These are phyloP conservation scores for Phataginus tricuspis DNA, from an alignment of 2,797 vertebrate genomes.

Conservation along the genomic window DNA sequence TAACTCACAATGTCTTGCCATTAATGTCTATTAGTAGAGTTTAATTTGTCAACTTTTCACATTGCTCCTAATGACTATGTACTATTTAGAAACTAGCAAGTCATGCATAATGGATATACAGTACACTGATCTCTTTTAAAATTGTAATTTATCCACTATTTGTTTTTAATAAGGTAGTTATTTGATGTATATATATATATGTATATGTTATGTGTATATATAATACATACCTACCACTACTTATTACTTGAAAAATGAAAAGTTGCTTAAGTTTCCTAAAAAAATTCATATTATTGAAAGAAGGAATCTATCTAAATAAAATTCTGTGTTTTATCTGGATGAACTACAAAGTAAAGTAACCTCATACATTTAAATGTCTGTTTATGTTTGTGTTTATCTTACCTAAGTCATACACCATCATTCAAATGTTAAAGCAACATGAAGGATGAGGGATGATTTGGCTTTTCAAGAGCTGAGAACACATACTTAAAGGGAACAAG, in stretches of 20 bases:
- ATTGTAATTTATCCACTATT: constrained; percentile 64
- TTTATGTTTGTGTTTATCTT: background rate
- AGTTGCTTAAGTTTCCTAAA: constrained; percentile 45
- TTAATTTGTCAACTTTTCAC: constrained; percentile 77
- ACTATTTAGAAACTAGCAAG: constrained; percentile 75
- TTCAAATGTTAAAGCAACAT: background rate
- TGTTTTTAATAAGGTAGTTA: constrained; percentile 74
- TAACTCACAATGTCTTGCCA: constrained; percentile 59
- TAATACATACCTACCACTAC: background rate
- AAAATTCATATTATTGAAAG: constrained; percentile 48
- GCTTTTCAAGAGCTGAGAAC: background rate
- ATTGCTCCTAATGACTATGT: constrained; percentile 51
- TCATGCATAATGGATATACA: constrained; percentile 62
- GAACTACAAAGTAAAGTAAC: background rate
- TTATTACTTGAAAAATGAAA: constrained; percentile 61
- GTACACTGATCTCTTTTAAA: constrained; percentile 53
- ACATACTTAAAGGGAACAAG: background rate
- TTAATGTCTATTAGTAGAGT: constrained; percentile 73
- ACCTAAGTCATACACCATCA: background rate
- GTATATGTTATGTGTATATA: background rate
- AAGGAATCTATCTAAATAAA: constrained; percentile 24
- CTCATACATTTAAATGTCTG: background rate
- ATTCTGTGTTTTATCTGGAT: constrained; percentile 7
- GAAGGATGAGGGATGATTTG: background rate
- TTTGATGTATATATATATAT: constrained; percentile 31